Percentiles rank a stretch among this genome's conserved stretches.
phyloP scores from a whole-genome alignment of 2,888 invertebrate species.

The Aricia artaxerxes region DNA sequence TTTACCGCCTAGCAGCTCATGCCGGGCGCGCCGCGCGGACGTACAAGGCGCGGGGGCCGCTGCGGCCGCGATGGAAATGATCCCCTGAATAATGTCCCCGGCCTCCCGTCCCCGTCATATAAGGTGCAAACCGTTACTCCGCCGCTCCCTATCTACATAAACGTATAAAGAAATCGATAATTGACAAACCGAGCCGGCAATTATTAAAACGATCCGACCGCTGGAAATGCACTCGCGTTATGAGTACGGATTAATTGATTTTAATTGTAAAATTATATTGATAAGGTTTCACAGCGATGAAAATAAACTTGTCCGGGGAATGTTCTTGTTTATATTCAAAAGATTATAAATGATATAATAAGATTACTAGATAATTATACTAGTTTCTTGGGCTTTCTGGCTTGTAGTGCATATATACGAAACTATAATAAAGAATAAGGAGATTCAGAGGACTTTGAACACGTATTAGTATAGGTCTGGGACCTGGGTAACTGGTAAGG shows the following conservation, averaged over 20 bases:
- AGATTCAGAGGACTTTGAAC: not conserved
- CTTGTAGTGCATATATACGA: too few species aligned
- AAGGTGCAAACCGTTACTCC: conserved; percentile 74
- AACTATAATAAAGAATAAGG: too few species aligned
- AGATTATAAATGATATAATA: not conserved
- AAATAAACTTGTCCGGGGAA: not conserved
- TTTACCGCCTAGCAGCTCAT: conserved; percentile 59
- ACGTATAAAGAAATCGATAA: conserved; percentile 51
- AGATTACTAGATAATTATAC: not conserved
- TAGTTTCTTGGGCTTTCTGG: not conserved
- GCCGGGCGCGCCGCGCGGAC: conserved; percentile 64
- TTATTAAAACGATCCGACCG: conserved; percentile 31
- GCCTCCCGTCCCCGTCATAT: conserved; percentile 67
- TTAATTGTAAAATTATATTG: conserved; percentile 17
- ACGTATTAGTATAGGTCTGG: too few species aligned
- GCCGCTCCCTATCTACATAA: conserved; percentile 61
- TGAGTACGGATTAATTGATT: conserved; percentile 8
- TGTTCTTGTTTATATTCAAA: conserved; percentile 1
- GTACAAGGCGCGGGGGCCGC: conserved; percentile 69
- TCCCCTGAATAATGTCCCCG: conserved; percentile 78
- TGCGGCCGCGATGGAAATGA: conserved; percentile 75
- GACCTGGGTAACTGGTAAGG: too few species aligned
- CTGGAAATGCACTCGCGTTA: not conserved
- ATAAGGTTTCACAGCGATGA: not conserved
- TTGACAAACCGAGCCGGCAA: conserved; percentile 40